Conservation (phyloP, 2,113 vertebrate genomes). For the Merops nubicus region DNA sequence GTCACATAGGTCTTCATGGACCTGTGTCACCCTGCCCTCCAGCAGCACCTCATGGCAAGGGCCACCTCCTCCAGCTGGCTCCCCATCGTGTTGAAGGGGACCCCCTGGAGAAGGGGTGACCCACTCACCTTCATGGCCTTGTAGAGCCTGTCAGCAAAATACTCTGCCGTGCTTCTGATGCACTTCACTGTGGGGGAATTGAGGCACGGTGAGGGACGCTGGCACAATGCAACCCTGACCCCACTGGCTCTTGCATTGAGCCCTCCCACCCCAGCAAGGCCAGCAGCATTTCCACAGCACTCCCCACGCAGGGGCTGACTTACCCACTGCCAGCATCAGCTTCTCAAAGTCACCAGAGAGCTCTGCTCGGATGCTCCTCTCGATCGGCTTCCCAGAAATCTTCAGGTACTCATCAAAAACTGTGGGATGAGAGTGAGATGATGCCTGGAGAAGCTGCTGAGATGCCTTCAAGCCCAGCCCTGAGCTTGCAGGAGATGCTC, state of each 20-base stretch:
- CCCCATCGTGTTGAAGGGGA: accelerated
- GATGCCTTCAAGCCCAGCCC: background rate
- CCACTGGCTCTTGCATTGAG: background rate
- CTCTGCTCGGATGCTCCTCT: conserved; percentile 91
- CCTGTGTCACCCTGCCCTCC: background rate
- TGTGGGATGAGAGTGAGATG: conserved; percentile 15
- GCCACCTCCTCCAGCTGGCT: background rate
- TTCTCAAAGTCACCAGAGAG: conserved; percentile 95
- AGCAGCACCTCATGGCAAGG: background rate
- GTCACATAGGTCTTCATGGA: background rate
- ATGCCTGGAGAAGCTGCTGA: background rate
- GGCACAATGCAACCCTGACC: background rate
- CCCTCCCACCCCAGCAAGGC: background rate
- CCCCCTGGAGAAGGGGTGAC: background rate
- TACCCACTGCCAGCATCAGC: conserved; percentile 95
- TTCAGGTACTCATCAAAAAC: conserved; percentile 94
- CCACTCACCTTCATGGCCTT: conserved; percentile 94
- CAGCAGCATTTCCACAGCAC: accelerated
- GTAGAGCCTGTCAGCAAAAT: conserved; percentile 91
- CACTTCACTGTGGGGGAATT: conserved; percentile 84
- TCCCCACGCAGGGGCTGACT: background rate
- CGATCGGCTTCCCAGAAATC: conserved; percentile 86
- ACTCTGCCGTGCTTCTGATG: conserved; percentile 87
- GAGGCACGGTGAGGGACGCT: background rate
- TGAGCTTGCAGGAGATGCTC: background rate